Evolutionary conservation across 2,113 vertebrate genomes (phyloP), one percentile per base, ranked within the genome.

Genomic region (Connochaetes taurinus): DNA sequence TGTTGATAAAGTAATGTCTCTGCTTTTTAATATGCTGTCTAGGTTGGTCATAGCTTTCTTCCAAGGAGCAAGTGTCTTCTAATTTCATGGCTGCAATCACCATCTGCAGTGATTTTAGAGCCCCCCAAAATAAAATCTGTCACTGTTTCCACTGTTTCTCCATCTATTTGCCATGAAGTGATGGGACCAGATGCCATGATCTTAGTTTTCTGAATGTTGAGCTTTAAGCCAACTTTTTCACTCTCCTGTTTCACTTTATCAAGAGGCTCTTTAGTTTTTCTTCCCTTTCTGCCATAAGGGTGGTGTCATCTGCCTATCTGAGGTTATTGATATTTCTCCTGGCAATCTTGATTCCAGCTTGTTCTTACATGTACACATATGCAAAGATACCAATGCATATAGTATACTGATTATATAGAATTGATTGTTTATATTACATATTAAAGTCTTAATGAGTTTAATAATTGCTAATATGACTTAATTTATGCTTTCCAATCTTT

Each of bases 61-160:
- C n/a, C n/a, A 71, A 36, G n/a, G n/a, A 11, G n/a, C 2, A 71
- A 71, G 64, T 0, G 4, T 71, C n/a, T 36, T 21, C 8, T 36
- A 36, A 71, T 21, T 71, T 36, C 8, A 71, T 36, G 15, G 64
- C n/a, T 71, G n/a, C 17, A 71, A 2, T 71, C 64, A 71, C n/a
- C 64, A 36, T 71, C 64, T 71, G n/a, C 64, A 36, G 64, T 71
- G 64, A 21, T 71, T 36, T 36, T 36, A 17, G n/a, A 71, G n/a
- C 4, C 64, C 8, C 7, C 8, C 4, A 4, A 36, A 71, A 21
- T 36, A 36, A 67, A 67, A 33, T 21, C 64, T 21, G 64, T 1
- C 8, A 36, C n/a, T 67, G 8, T 67, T 67, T 36, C 64, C 64
- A 67, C 64, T 67, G n/a, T 67, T 67, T 67, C 64, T 4, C 16